phyloP scores from a whole-genome alignment of 2,113 vertebrate genomes.

The Sapajus apella region DNA sequence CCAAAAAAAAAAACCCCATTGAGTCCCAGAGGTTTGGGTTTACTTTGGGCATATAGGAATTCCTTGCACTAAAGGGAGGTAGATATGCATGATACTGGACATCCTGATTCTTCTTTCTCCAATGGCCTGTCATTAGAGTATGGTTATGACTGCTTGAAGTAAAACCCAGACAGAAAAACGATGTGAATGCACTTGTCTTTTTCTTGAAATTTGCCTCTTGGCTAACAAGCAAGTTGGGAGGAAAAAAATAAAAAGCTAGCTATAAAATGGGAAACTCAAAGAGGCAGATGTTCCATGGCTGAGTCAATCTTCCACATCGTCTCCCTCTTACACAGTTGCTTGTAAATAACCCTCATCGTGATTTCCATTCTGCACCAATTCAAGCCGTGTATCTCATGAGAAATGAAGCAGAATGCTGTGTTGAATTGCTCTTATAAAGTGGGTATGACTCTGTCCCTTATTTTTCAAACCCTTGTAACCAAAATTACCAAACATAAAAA shows the following conservation, averaged over 20 bases:
- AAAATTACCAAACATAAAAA: conserved; percentile 37
- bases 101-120: not conserved
- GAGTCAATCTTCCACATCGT: not conserved
- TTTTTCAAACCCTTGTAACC: conserved; percentile 59
- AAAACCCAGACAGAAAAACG: conserved; percentile 4
- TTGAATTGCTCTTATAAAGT: conserved; percentile 29
- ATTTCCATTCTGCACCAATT: not conserved
- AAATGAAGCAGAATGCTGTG: not conserved
- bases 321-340: not conserved
- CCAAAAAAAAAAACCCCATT: not conserved
- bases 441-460: conserved; percentile 56
- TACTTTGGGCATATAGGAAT: not conserved
- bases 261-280: not conserved
- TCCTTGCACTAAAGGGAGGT: not conserved
- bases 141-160: not conserved
- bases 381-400: not conserved
- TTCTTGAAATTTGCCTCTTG: not conserved
- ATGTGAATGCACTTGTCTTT: not conserved
- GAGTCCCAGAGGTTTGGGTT: not conserved
- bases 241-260: not conserved
- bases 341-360: not conserved
- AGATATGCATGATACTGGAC: not conserved
- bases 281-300: not conserved
- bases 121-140: not conserved
- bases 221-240: not conserved